Percentiles rank a stretch among this genome's conserved stretches.
phyloP scores from a whole-genome alignment of 2,113 vertebrate genomes.

The Rallus limicola region DNA sequence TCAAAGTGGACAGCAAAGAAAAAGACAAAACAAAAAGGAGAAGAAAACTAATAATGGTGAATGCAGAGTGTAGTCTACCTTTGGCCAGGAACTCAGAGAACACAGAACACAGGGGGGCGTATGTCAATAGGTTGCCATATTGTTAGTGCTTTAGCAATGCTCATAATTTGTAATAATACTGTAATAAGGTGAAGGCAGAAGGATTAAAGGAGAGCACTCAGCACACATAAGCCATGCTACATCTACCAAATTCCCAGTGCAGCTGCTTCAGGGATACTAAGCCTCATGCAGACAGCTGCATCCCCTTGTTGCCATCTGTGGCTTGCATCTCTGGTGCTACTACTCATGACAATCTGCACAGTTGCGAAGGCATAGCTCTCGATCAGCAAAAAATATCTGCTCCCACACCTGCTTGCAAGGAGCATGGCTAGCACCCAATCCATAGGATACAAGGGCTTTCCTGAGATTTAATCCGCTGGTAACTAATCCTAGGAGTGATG shows the following conservation, averaged over 20 bases:
- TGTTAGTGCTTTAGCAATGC: neutral
- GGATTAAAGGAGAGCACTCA: constrained; percentile 27
- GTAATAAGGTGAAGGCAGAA: constrained; percentile 31
- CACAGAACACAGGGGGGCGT: neutral
- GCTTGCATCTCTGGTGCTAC: neutral
- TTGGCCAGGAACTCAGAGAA: neutral
- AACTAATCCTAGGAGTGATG: constrained; percentile 28
- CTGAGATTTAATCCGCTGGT: constrained; percentile 19
- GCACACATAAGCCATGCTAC: constrained; percentile 11
- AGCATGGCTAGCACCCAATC: neutral
- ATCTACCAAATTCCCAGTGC: constrained; percentile 52
- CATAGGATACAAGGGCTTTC: constrained; percentile 12
- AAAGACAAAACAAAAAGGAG: neutral
- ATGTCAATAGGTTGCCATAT: neutral
- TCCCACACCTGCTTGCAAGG: neutral
- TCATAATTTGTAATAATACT: constrained; percentile 29
- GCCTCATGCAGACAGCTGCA: constrained; percentile 50
- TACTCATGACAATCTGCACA: neutral
- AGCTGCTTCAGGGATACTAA: constrained; percentile 56
- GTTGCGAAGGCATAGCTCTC: neutral
- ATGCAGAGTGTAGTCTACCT: neutral
- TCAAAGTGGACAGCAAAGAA: neutral
- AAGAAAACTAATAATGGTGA: neutral
- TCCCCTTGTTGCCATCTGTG: constrained; percentile 49
- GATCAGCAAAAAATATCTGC: neutral